Percentiles rank a stretch among this genome's conserved stretches.
phyloP scores from a whole-genome alignment of 2,113 vertebrate species.

The Ceyx margarethae region DNA sequence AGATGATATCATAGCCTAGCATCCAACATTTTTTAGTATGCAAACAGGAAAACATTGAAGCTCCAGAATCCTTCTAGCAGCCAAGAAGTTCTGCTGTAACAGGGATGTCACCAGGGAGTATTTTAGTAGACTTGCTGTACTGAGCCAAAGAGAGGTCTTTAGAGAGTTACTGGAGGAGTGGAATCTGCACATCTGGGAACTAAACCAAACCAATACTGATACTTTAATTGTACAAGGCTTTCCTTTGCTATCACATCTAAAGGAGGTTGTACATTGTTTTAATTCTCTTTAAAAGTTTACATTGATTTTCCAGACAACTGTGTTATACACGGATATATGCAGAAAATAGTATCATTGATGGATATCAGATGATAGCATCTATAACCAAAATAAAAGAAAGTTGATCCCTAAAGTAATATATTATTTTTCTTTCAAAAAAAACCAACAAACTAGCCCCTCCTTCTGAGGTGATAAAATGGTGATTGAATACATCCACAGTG shows the following conservation, averaged over 20 bases:
- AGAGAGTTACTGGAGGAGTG: not conserved
- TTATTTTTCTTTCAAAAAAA: not conserved
- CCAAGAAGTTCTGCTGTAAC: not conserved
- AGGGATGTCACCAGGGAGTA: not conserved
- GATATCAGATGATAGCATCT: conserved; percentile 25
- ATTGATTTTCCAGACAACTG: not conserved
- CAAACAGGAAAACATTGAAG: not conserved
- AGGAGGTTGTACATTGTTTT: not conserved
- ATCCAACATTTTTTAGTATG: not conserved
- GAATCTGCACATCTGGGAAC: not conserved
- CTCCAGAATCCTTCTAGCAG: conserved; percentile 15
- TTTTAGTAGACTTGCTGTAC: not conserved
- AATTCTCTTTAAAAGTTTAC: not conserved
- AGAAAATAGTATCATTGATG: not conserved
- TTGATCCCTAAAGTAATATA: not conserved
- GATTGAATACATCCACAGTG: not conserved
- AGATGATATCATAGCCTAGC: not conserved
- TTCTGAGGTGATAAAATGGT: not conserved
- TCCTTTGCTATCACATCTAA: not conserved
- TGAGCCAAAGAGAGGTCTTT: not conserved
- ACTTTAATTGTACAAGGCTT: not conserved
- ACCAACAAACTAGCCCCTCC: not conserved
- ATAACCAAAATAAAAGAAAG: not conserved
- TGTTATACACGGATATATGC: not conserved
- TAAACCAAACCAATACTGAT: not conserved